Conservation (phyloP, 2,797 vertebrate genomes). For the Benthosema pterotum region DNA sequence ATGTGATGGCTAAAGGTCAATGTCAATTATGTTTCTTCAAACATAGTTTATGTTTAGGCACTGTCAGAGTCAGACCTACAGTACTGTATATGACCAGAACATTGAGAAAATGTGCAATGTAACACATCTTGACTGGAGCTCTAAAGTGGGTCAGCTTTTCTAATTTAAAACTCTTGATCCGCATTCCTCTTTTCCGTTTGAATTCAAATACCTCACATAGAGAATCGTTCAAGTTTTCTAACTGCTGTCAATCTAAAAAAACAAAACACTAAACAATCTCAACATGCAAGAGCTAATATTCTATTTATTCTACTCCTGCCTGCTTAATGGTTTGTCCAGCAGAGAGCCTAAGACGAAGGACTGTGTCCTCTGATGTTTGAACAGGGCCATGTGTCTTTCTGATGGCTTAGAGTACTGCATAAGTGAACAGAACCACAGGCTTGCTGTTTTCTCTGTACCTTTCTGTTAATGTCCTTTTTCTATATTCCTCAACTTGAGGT, state of each 20-base stretch:
- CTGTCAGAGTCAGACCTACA: too few relatives aligned
- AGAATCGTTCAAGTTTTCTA: conserved; percentile 29
- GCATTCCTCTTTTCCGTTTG: conserved; percentile 27
- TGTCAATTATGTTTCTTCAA: not conserved
- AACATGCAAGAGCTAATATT: conserved; percentile 59
- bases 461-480: conserved; percentile 56
- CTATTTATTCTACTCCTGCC: conserved; percentile 72
- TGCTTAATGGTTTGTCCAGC: conserved; percentile 57
- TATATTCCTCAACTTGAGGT: conserved; percentile 55
- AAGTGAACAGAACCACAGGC: conserved; percentile 42
- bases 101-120: conserved; percentile 16
- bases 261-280: too few relatives aligned
- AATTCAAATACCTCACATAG: conserved; percentile 52
- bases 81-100: too few relatives aligned
- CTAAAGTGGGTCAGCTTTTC: conserved; percentile 19
- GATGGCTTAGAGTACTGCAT: conserved; percentile 73
- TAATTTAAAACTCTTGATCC: conserved; percentile 18
- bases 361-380: conserved; percentile 58
- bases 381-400: conserved; percentile 72
- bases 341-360: conserved; percentile 81
- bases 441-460: conserved; percentile 57
- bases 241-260: conserved; percentile 43
- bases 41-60: not conserved
- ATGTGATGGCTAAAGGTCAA: not conserved
- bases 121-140: conserved; percentile 28